phyloP scores from a whole-genome alignment of 2,113 vertebrate species.

The Sprattus sprattus region DNA sequence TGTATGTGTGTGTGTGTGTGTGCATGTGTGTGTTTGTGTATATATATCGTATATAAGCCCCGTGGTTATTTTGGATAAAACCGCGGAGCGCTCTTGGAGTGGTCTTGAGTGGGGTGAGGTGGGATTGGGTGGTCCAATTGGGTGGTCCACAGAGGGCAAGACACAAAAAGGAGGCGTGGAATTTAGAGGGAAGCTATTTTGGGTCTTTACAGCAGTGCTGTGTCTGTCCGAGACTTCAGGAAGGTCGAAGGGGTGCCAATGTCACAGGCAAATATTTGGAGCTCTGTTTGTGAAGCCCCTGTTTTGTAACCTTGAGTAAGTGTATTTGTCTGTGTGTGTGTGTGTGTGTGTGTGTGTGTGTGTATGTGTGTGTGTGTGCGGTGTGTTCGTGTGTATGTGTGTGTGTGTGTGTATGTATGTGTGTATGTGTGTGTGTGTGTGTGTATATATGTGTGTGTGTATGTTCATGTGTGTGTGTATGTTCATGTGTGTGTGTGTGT shows the following conservation, averaged over 20 bases:
- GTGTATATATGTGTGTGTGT: background rate
- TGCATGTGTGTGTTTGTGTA: too few species aligned
- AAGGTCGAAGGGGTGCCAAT: background rate
- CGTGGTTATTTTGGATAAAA: background rate
- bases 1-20: too few species aligned
- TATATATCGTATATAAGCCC: background rate
- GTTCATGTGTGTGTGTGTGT: background rate
- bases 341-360: constrained; percentile 7
- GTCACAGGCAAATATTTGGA: background rate
- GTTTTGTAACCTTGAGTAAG: background rate
- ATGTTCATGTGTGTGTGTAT: too few species aligned
- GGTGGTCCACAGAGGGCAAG: background rate
- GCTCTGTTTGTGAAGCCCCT: background rate
- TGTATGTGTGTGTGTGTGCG: background rate
- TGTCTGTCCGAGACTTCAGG: background rate
- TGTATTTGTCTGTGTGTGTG: background rate
- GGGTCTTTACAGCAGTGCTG: background rate
- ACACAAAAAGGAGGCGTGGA: background rate
- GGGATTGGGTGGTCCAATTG: background rate
- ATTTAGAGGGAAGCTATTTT: background rate
- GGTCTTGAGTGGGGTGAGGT: background rate
- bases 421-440: background rate
- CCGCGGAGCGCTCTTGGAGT: background rate
- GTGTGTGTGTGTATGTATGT: background rate
- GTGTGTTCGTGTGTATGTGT: background rate